Evolutionary conservation across 2,888 invertebrate species (phyloP), one percentile per base, ranked within the genome.

Genomic region (Dasysyrphus tricinctus): DNA sequence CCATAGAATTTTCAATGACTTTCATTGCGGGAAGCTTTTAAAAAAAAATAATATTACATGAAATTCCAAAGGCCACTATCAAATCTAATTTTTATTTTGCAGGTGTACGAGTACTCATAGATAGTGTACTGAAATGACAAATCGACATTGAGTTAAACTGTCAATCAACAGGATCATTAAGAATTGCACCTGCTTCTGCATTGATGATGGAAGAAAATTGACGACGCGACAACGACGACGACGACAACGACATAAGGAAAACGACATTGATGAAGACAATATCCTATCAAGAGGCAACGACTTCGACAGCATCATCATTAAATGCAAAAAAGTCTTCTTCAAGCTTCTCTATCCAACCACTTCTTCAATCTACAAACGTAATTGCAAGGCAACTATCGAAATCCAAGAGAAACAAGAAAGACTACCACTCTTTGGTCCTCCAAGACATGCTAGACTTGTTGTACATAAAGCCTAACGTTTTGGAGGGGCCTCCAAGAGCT

Each of bases 121-220:
- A 14, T 37, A 12, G 32, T 34, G 47, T 39, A 49, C 19, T 56
- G 11, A 37, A 61, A 73, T 82, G 78, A 78, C 82, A 78, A 73
- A 78, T 77, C 42, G 56, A 65, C 47, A 56, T 16, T 54, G 56
- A 67, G 63, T 77, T 63, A 65, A 65, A 42, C 56, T 77, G 81
- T 77, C 81, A 81, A 70, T 81, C 80, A 81, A 77, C 44, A 37
- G 56, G 70, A 75, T 77, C 81, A 65, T 82, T 82, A 81, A 16
- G 32, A 70, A 49, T 73, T 37, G 82, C 78, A 82, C 82, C 82
- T 82, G 82, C 78, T 78, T 65, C 72, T 76, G 70, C 37, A 14
- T 16, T 37, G 34, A 42, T 24, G 49, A 70, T 51, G 37, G 34
- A 49, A 9, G 47, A 9, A 16, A 8, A 37, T 16, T 6, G 54